Evolutionary conservation across 2,113 vertebrate genomes (phyloP), one percentile per base, ranked within the genome.

Genomic region (Hystrix cristata): DNA sequence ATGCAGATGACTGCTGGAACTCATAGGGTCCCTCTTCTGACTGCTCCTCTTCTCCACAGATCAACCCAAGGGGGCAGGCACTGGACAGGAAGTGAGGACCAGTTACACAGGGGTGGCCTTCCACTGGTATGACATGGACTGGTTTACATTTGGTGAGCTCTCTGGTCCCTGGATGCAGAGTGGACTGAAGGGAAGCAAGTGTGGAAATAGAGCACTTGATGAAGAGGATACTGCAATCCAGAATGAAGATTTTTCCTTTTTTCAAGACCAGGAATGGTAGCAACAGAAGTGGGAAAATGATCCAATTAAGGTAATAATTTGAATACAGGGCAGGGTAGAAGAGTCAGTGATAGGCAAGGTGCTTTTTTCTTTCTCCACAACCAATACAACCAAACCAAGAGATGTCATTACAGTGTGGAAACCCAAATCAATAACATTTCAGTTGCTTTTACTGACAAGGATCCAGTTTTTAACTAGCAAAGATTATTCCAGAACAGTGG

Each of bases 391-490:
- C 71, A 87, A 93, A 87, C 51, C 93, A 71, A 87, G 87, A 84
- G 34, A 53, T n/a, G 46, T 55, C 96, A 81, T 87, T 92, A 86
- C 43, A 80, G n/a, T 46, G 74, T 80, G 93, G 81, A 89, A 87
- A 48, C 31, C 27, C 62, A 81, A 96, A 87, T 48, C 94, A 94
- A 53, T 85, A 57, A 88, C 74, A 96, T 85, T 65, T 76, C 74
- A 87, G 64, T 59, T 94, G 91, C 90, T 88, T 95, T 69, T 96
- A 74, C 53, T 94, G 83, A 93, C 67, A 97, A 65, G 86, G 67
- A 90, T 95, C 59, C 34, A 67, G 78, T 87, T 97, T 95, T 97
- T 97, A 89, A 65, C 67, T 87, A 95, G 72, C 72, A 90, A 84
- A 71, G 92, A 82, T 38, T 16, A 67, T 97, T 96, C 84, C 86